Conservation (phyloP, 2,113 vertebrate species). For the Burhinus oedicnemus region DNA sequence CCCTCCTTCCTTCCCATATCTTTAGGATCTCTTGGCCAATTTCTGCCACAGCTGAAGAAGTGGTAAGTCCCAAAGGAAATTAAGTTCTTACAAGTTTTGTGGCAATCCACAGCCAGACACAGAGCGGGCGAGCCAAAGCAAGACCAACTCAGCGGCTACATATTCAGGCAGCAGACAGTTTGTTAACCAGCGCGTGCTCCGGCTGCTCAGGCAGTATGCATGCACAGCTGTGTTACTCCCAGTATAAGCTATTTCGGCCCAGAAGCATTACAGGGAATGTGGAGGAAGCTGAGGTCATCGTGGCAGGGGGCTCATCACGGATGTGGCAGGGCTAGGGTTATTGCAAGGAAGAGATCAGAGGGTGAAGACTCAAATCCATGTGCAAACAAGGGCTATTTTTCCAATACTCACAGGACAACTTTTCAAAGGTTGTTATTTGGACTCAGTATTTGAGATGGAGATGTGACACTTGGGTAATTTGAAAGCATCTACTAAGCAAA, state of each 20-base stretch:
- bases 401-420: not conserved
- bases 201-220: not conserved
- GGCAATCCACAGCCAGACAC: not conserved
- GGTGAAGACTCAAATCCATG: not conserved
- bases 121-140: not conserved
- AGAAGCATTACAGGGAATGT: not conserved
- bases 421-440: not conserved
- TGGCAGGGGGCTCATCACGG: not conserved
- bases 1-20: not conserved
- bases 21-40: not conserved
- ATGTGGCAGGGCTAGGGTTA: not conserved
- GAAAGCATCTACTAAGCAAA: not conserved
- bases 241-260: accelerated
- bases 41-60: not conserved
- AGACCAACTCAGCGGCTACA: not conserved
- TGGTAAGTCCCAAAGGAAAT: not conserved
- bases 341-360: not conserved
- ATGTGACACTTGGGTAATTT: not conserved
- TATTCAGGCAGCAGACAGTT: not conserved
- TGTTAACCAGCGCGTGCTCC: accelerated
- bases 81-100: not conserved
- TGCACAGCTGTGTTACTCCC: accelerated
- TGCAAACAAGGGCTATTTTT: not conserved
- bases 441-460: not conserved
- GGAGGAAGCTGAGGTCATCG: not conserved